phyloP scores from a whole-genome alignment of 2,888 invertebrate genomes.

The Lasioglossum oenotherae region DNA sequence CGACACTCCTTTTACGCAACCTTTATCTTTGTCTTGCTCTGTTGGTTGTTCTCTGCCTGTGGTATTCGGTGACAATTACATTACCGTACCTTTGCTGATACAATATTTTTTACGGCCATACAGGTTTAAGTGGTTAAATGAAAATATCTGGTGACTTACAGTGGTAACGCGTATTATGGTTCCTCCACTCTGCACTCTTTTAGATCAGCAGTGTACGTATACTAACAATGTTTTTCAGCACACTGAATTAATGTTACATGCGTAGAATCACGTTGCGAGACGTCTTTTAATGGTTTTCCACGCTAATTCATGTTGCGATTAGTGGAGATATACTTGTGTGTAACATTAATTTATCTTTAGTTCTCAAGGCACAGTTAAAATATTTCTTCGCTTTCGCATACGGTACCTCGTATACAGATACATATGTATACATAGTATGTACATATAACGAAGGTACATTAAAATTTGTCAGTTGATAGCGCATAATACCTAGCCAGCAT shows the following conservation, averaged over 20 bases:
- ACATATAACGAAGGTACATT: slow-evolving; percentile 1
- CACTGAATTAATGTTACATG: slow-evolving; percentile 65
- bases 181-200: slow-evolving; percentile 80
- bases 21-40: slow-evolving; percentile 65
- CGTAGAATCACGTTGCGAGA: slow-evolving; percentile 20
- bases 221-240: slow-evolving; percentile 65
- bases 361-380: slow-evolving; percentile 49
- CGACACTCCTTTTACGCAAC: slow-evolving; percentile 50
- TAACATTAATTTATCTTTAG: slow-evolving; percentile 64
- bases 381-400: slow-evolving; percentile 58
- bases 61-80: slow-evolving; percentile 66
- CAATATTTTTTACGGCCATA: slow-evolving; percentile 54
- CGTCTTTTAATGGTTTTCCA: slow-evolving; percentile 9
- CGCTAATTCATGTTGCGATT: slow-evolving; percentile 36
- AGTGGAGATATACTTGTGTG: slow-evolving; percentile 37
- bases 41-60: slow-evolving; percentile 64
- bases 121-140: slow-evolving; percentile 61
- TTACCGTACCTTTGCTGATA: slow-evolving; percentile 46
- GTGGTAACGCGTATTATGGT: slow-evolving; percentile 78
- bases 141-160: slow-evolving; percentile 74
- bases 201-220: slow-evolving; percentile 79
- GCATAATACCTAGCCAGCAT: not conserved
- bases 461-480: not conserved
- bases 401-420: not conserved
- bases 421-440: not conserved